Conservation (phyloP, 2,888 invertebrate genomes). For the Trissolcus brochymenae region DNA sequence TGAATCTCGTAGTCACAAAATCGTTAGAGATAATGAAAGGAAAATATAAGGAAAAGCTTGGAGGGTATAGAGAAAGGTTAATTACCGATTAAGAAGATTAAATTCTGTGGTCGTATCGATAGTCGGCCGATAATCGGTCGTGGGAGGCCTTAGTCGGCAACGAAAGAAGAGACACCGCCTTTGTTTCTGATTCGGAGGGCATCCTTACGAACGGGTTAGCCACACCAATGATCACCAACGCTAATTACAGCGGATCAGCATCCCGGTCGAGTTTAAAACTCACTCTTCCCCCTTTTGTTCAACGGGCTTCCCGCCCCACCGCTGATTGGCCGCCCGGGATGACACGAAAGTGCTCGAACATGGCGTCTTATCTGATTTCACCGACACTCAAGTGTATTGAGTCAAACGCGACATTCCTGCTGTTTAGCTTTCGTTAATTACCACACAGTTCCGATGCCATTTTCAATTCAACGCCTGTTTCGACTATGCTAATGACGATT, state of each 20-base stretch:
- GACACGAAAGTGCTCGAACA: constrained; percentile 75
- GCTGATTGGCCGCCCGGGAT: constrained; percentile 72
- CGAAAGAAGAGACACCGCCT: constrained; percentile 58
- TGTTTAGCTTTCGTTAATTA: constrained; percentile 57
- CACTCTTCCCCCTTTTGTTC: constrained; percentile 65
- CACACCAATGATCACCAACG: constrained; percentile 74
- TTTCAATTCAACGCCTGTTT: constrained; percentile 51
- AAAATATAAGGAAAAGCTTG: constrained; percentile 28
- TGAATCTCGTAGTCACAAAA: neutral
- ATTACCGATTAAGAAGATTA: constrained; percentile 74
- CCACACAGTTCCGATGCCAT: constrained; percentile 33
- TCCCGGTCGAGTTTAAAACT: constrained; percentile 72
- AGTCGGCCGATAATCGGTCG: constrained; percentile 66
- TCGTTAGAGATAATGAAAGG: constrained; percentile 36
- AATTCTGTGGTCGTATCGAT: constrained; percentile 73
- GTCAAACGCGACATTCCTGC: constrained; percentile 47
- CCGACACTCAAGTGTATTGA: constrained; percentile 51
- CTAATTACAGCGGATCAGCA: constrained; percentile 75
- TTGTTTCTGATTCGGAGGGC: constrained; percentile 68
- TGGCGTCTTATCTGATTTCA: constrained; percentile 69
- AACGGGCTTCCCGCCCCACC: constrained; percentile 70
- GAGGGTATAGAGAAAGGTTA: constrained; percentile 63
- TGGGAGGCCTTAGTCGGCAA: constrained; percentile 64
- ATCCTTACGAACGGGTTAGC: constrained; percentile 75
- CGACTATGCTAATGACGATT: constrained; percentile 40